A percentile compares a stretch with the other conserved stretches of the same genome.
Conservation (phyloP, 2,888 invertebrate species). For the Autographa gamma region DNA sequence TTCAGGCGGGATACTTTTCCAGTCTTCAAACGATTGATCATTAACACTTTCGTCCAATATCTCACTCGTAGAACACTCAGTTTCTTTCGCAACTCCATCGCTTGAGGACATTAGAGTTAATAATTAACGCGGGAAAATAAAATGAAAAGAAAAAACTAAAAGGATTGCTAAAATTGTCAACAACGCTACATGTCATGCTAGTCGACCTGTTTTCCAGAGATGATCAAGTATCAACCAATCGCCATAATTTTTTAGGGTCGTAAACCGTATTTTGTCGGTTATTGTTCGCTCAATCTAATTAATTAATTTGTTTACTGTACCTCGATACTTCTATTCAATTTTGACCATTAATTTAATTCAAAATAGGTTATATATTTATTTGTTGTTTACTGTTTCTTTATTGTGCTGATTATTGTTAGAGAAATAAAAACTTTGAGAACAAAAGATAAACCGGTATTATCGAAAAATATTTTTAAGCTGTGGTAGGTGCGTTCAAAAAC, state of each 20-base stretch:
- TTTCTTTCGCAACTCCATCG: conserved; percentile 67
- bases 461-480: conserved; percentile 7
- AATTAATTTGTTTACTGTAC: too few relatives aligned
- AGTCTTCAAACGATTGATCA: conserved; percentile 30
- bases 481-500: conserved; percentile 24
- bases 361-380: too few relatives aligned
- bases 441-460: conserved; percentile 14
- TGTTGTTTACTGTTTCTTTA: too few relatives aligned
- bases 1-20: conserved; percentile 63
- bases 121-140: conserved; percentile 66
- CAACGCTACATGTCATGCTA: conserved; percentile 66
- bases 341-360: too few relatives aligned
- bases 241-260: conserved; percentile 36
- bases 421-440: neutral
- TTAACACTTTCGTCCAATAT: conserved; percentile 44
- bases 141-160: conserved; percentile 67
- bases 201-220: conserved; percentile 22
- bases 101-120: conserved; percentile 67
- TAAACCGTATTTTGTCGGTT: neutral
- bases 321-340: too few relatives aligned
- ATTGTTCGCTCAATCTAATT: neutral
- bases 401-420: neutral
- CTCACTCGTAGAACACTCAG: conserved; percentile 30
- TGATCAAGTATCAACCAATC: conserved; percentile 39
- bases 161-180: conserved; percentile 68